These are phyloP conservation scores for Mellilla xanthometata DNA, from an alignment of 2,888 invertebrate species.

Conservation along the genomic window DNA sequence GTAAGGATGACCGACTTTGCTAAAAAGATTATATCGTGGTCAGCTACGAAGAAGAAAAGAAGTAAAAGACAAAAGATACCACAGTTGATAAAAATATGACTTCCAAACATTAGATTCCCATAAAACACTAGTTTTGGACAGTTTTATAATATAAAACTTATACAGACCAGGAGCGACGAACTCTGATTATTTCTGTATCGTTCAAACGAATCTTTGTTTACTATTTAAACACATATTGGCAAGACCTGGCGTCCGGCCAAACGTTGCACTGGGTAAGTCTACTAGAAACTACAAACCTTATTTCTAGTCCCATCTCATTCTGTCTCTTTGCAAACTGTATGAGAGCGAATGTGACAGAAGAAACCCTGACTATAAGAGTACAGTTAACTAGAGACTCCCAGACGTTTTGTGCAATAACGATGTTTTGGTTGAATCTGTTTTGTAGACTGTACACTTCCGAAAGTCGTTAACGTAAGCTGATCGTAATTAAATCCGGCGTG, in stretches of 20 bases:
- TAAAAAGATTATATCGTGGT: too few species aligned
- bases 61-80: too few species aligned
- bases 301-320: too few species aligned
- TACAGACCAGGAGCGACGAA: conserved; percentile 44
- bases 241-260: conserved; percentile 50
- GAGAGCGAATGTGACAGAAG: not conserved
- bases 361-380: not conserved
- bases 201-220: conserved; percentile 54
- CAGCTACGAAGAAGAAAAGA: too few species aligned
- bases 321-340: not conserved
- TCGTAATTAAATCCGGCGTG: not conserved
- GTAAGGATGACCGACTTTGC: too few species aligned
- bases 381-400: not conserved
- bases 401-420: not conserved
- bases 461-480: conserved; percentile 2
- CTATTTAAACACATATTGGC: conserved; percentile 45
- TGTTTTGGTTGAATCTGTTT: conserved; percentile 6
- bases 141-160: too few species aligned
- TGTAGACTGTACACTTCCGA: conserved; percentile 19
- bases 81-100: too few species aligned
- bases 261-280: conserved; percentile 38
- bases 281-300: not conserved
- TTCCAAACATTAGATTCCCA: too few species aligned
- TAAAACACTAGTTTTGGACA: too few species aligned
- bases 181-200: conserved; percentile 53